Percentiles rank a stretch among this genome's conserved stretches.
Conservation (phyloP, 2,113 vertebrate species). For the Triplophysa rosa region DNA sequence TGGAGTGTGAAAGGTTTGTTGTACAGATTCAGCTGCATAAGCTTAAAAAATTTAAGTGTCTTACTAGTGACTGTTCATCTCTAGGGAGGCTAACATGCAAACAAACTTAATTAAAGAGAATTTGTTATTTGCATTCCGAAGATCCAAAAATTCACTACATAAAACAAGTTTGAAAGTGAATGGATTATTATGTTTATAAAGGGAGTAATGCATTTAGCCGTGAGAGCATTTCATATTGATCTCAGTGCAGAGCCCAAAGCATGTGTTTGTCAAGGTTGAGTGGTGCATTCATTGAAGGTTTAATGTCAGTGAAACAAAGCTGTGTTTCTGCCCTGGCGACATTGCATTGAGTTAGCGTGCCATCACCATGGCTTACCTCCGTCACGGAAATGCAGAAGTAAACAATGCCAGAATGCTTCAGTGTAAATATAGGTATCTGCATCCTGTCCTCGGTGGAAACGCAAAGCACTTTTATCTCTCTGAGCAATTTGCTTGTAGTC, state of each 20-base stretch:
- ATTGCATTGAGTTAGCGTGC: slow-evolving; percentile 42
- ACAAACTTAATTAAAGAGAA: slow-evolving; percentile 23
- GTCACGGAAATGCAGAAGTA: slow-evolving; percentile 8
- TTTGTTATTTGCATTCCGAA: slow-evolving; percentile 40
- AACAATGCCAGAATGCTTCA: background rate
- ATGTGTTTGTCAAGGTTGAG: slow-evolving; percentile 28
- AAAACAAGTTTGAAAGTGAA: slow-evolving; percentile 44
- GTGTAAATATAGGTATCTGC: background rate
- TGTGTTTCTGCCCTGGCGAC: slow-evolving; percentile 45
- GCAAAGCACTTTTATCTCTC: background rate
- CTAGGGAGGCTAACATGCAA: slow-evolving; percentile 18
- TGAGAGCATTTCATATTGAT: slow-evolving; percentile 7
- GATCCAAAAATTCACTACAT: slow-evolving; percentile 32
- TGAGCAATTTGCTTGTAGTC: slow-evolving; percentile 4
- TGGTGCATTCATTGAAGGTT: slow-evolving; percentile 39
- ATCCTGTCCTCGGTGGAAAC: background rate
- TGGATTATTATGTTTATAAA: slow-evolving; percentile 27
- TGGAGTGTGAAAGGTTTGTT: background rate
- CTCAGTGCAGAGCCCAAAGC: slow-evolving; percentile 14
- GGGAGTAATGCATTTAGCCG: slow-evolving; percentile 20
- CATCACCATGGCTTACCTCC: slow-evolving; percentile 49
- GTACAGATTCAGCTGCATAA: background rate
- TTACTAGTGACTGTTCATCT: background rate
- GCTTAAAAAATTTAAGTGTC: background rate
- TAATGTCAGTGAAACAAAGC: slow-evolving; percentile 45